Conservation (phyloP, 2,888 invertebrate species). For the Pyrrhia umbra region DNA sequence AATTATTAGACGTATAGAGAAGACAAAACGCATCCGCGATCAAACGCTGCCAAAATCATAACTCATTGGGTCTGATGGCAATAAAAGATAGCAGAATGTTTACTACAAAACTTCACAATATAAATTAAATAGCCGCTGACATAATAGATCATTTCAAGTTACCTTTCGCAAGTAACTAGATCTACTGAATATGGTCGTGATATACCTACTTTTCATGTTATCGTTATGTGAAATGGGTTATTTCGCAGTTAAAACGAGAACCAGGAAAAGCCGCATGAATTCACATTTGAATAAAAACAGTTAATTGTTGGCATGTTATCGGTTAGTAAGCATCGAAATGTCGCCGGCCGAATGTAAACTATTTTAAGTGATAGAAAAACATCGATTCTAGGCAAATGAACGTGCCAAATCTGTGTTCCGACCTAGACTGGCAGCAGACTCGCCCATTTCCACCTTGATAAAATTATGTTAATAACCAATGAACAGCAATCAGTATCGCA, state of each 20-base stretch:
- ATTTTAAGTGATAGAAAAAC: slow-evolving; percentile 56
- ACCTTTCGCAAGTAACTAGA: slow-evolving; percentile 32
- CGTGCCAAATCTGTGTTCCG: slow-evolving; percentile 67
- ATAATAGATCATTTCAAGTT: too few species aligned
- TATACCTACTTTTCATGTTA: slow-evolving; percentile 50
- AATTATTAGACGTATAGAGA: slow-evolving; percentile 68
- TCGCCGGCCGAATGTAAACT: slow-evolving; percentile 19
- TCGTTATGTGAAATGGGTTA: slow-evolving; percentile 57
- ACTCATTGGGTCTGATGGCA: slow-evolving; percentile 72
- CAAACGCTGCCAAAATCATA: slow-evolving; percentile 84
- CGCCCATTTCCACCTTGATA: slow-evolving; percentile 58
- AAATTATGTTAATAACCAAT: slow-evolving; percentile 58
- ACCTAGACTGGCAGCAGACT: slow-evolving; percentile 73
- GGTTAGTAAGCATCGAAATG: slow-evolving; percentile 1
- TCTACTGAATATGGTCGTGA: slow-evolving; percentile 20
- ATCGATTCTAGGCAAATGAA: slow-evolving; percentile 46
- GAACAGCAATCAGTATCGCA: slow-evolving; percentile 50
- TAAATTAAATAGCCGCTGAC: slow-evolving; percentile 49
- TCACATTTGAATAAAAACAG: slow-evolving; percentile 22
- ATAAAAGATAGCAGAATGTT: slow-evolving; percentile 66
- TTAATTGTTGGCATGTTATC: slow-evolving; percentile 31
- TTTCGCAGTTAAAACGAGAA: slow-evolving; percentile 35
- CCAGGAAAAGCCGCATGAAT: slow-evolving; percentile 21
- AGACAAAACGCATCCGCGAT: slow-evolving; percentile 84
- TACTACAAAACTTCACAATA: slow-evolving; percentile 72